Evolutionary conservation across 1,140 invertebrate genomes (phyloP).

Genomic region (Drosophila setifemur): DNA sequence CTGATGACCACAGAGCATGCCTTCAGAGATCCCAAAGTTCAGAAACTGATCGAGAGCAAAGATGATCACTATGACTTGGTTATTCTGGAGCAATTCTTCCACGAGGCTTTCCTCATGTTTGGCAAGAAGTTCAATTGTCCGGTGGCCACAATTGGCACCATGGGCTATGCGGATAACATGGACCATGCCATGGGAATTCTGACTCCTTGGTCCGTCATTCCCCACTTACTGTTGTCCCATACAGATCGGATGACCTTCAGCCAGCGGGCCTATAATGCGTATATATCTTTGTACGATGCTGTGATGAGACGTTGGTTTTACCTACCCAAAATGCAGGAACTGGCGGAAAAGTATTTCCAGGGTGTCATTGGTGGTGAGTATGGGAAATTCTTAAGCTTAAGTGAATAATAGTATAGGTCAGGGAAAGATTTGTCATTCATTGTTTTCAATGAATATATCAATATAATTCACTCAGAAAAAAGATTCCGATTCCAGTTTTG

Average conservation of each 20-base stretch:
- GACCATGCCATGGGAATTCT: constrained; percentile 84
- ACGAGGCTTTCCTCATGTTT: constrained; percentile 84
- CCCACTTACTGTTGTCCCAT: constrained; percentile 83
- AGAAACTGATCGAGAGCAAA: constrained; percentile 82
- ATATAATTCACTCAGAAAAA: no score
- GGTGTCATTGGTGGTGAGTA: constrained; percentile 48
- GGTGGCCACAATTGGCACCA: constrained; percentile 83
- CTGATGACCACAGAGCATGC: constrained; percentile 83
- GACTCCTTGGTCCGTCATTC: constrained; percentile 83
- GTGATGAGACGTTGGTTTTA: constrained; percentile 70
- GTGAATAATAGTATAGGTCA: no score
- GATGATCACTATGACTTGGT: constrained; percentile 83
- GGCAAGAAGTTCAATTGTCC: constrained; percentile 84
- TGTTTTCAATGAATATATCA: no score
- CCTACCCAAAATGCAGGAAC: constrained; percentile 77
- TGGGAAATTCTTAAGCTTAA: no score
- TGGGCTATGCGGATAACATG: constrained; percentile 84
- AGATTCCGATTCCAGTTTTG: no score
- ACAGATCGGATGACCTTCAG: constrained; percentile 76
- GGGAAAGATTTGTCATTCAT: no score
- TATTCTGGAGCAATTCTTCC: constrained; percentile 84
- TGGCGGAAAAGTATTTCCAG: constrained; percentile 74
- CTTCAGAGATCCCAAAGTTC: constrained; percentile 83
- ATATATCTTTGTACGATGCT: constrained; percentile 71
- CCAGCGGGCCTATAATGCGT: constrained; percentile 66